Evolutionary conservation across 2,113 vertebrate species (phyloP), one percentile per base, ranked within the genome.

Genomic region (Bagarius yarrelli): DNA sequence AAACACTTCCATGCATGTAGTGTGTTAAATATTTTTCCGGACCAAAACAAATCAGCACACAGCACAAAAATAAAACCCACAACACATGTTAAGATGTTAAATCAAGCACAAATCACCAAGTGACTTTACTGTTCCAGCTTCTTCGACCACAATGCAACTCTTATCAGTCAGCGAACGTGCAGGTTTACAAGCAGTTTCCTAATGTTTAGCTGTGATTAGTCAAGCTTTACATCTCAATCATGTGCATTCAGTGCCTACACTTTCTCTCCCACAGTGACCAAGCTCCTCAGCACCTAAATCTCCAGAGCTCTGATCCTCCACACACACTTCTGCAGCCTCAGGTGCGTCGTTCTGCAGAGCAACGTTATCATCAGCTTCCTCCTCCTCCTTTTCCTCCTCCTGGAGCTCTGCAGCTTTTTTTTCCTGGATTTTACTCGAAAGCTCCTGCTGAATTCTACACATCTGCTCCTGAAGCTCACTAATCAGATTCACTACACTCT

Each of bases 401-500:
- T 88, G 86, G 84, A 78, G 91, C 94, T 93, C 91, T 89, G 92
- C 91, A 71, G 91, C 90, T 80, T 93, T 95, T 93, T 96, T 96
- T 93, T 95, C 95, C 90, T 95, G 94, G 90, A 97, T 97, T 90
- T 95, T 96, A 93, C 87, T 95, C 92, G 95, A 96, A 94, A 98
- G 96, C 91, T 97, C 96, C 93, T 95, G 92, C 88, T 97, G 96
- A 88, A 98, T 95, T 92, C 91, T 95, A 93, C 95, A 97, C 96
- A 98, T 98, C 93, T 98, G 96, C 89, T 98, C 96, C 91, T 98
- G 96, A 66, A 98, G 95, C 89, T 98, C 96, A 91, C 95, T 97
- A 94, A 98, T 98, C 92, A 98, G 94, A 94, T 98, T 98, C 91
- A 98, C 96, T 91, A 98, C 95, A 50, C 94, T 97, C 97, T 98